These are phyloP conservation scores for Corydoras maculifer DNA, from an alignment of 2,113 vertebrate species.

Conservation along the genomic window DNA sequence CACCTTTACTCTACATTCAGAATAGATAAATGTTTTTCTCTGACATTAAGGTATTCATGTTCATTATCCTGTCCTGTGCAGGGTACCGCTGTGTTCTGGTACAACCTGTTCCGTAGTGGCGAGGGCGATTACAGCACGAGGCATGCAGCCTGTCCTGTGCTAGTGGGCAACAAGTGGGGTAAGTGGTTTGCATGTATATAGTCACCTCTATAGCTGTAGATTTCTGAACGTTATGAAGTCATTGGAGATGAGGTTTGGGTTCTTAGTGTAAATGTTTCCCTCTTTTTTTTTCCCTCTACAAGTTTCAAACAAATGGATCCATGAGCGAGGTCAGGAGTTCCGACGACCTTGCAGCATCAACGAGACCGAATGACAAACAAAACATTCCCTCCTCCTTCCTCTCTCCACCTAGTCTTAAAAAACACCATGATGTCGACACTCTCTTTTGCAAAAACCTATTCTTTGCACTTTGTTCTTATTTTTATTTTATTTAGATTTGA, in stretches of 20 bases:
- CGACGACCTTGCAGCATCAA: conserved; percentile 78
- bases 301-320: conserved; percentile 98
- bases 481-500: too few species aligned
- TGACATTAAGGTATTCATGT: too few species aligned
- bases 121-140: conserved; percentile 87
- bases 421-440: neutral
- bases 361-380: conserved; percentile 67
- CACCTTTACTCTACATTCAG: too few species aligned
- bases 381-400: neutral
- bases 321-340: conserved; percentile 94
- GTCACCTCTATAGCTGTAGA: too few species aligned
- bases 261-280: neutral
- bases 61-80: conserved; percentile 35
- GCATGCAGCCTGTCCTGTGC: conserved; percentile 81
- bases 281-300: conserved; percentile 31
- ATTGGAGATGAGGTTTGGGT: too few species aligned
- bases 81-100: conserved; percentile 88
- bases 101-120: conserved; percentile 82
- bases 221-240: too few species aligned
- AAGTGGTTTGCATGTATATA: conserved; percentile 28
- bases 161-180: conserved; percentile 92
- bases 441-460: neutral
- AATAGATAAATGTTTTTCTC: too few species aligned
- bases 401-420: neutral
- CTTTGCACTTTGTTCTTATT: too few species aligned